These are phyloP conservation scores for Sebastes nivosus DNA, from an alignment of 2,797 vertebrate genomes.

Conservation along the genomic window DNA sequence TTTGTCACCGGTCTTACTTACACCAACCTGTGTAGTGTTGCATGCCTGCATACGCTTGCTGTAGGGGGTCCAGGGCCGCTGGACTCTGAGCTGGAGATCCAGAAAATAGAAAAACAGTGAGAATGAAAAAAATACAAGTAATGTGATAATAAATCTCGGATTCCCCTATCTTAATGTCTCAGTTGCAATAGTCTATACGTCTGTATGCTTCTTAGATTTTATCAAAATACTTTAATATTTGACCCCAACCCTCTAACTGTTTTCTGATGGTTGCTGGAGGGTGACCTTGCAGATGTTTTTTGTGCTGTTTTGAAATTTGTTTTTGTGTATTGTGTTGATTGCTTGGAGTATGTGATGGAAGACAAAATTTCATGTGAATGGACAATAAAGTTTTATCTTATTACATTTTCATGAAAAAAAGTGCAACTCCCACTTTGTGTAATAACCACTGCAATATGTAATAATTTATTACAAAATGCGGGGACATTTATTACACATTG, in stretches of 20 bases:
- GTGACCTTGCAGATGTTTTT: no score
- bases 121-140: not conserved
- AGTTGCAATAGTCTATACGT: not conserved
- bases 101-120: not conserved
- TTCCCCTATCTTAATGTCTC: not conserved
- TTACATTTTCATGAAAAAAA: no score
- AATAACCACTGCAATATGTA: not conserved
- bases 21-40: constrained; percentile 92
- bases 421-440: not conserved
- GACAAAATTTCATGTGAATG: no score
- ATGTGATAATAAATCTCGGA: not conserved
- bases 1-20: not conserved
- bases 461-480: not conserved
- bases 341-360: no score
- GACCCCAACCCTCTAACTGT: not conserved
- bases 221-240: constrained; percentile 78
- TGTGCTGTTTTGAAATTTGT: no score
- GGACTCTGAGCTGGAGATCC: constrained; percentile 88
- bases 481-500: not conserved
- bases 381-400: no score
- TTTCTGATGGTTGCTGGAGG: no score
- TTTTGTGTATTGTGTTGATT: no score
- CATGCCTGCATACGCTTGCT: constrained; percentile 94
- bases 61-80: constrained; percentile 88
- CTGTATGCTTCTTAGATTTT: not conserved